These are phyloP conservation scores for Sturnus vulgaris DNA, from an alignment of 2,113 vertebrate species.

Conservation along the genomic window DNA sequence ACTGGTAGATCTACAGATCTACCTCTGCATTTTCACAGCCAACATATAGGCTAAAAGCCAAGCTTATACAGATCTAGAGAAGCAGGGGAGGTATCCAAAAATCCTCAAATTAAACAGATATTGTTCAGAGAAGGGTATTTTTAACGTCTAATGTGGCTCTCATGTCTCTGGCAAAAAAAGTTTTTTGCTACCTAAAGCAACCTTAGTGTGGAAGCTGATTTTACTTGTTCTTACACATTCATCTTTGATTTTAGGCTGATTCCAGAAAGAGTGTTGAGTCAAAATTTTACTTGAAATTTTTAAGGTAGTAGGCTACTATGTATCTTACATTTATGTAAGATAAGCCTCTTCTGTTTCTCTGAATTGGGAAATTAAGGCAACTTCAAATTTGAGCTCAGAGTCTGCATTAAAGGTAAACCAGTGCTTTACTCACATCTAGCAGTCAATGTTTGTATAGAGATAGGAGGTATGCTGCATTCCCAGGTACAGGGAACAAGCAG, in stretches of 20 bases:
- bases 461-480: neutral
- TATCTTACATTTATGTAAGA: neutral
- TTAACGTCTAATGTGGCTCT: neutral
- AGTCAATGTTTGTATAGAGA: neutral
- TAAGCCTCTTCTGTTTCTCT: neutral
- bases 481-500: neutral
- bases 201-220: neutral
- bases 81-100: neutral
- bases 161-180: neutral
- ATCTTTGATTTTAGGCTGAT: neutral
- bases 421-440: neutral
- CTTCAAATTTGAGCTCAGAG: neutral
- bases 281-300: neutral
- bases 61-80: neutral
- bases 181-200: neutral
- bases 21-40: neutral
- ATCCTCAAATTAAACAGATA: neutral
- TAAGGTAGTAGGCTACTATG: neutral
- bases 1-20: neutral
- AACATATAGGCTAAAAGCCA: neutral
- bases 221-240: neutral
- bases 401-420: neutral
- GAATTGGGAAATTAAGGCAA: neutral
- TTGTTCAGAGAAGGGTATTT: neutral
- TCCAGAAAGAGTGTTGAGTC: neutral